A percentile compares a stretch with the other conserved stretches of the same genome.
phyloP scores from a whole-genome alignment of 2,113 vertebrate genomes.

The Prionailurus viverrinus region DNA sequence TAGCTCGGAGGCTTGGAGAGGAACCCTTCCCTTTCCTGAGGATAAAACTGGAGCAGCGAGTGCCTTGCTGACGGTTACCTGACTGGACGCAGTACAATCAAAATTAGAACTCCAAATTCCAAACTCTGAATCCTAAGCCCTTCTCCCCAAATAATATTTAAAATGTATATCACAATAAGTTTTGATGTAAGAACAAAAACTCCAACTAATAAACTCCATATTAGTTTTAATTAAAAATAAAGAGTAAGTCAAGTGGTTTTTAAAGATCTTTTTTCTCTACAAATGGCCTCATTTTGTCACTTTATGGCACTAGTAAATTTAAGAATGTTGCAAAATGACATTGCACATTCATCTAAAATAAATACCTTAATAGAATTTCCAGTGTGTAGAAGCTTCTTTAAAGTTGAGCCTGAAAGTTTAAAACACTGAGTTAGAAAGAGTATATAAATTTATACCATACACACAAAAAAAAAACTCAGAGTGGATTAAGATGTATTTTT shows the following conservation, averaged over 20 bases:
- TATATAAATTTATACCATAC: background rate
- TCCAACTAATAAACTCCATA: background rate
- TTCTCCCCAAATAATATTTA: background rate
- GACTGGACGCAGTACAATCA: background rate
- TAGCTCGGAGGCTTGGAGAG: background rate
- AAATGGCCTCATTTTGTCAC: background rate
- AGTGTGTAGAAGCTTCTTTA: conserved; percentile 99
- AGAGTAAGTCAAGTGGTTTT: background rate
- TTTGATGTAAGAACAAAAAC: background rate
- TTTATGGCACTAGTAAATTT: conserved; percentile 7
- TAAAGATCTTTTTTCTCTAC: background rate
- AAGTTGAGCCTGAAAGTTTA: conserved; percentile 93
- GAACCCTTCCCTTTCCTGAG: background rate
- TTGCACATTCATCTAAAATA: background rate
- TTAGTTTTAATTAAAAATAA: conserved; percentile 48
- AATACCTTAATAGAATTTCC: conserved; percentile 98
- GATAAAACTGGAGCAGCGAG: background rate
- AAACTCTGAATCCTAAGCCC: background rate
- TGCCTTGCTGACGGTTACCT: background rate
- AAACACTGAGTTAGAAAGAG: conserved; percentile 67
- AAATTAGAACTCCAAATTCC: background rate
- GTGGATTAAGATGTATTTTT: background rate
- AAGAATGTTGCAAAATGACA: conserved; percentile 48
- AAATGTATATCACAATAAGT: background rate
- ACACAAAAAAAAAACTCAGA: background rate